These are phyloP conservation scores for Homarus americanus DNA, from an alignment of 1,140 invertebrate species.

Conservation along the genomic window DNA sequence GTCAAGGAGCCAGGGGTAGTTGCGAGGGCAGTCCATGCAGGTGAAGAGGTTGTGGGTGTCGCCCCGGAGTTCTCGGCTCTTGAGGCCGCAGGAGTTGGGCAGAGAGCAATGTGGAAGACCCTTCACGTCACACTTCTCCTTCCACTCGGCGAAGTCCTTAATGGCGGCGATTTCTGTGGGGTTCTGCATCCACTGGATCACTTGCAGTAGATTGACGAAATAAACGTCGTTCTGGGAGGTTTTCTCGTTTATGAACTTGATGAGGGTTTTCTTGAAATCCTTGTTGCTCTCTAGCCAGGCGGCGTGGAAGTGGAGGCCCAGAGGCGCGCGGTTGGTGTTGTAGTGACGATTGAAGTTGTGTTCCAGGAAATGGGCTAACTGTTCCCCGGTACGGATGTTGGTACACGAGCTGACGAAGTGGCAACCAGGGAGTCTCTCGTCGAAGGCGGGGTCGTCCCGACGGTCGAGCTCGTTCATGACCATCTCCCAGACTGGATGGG, in stretches of 20 bases:
- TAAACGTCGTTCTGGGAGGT: conserved; percentile 92
- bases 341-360: conserved; percentile 97
- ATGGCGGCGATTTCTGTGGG: conserved; percentile 92
- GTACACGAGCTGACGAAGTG: conserved; percentile 96
- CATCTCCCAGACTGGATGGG: conserved; percentile 96
- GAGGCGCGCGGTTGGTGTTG: conserved; percentile 92
- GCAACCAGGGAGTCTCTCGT: conserved; percentile 92
- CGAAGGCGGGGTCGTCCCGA: conserved; percentile 93
- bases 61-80: conserved; percentile 92
- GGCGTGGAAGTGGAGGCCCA: conserved; percentile 96
- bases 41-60: conserved; percentile 95
- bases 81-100: conserved; percentile 93
- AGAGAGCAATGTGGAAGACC: conserved; percentile 94
- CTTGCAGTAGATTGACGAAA: conserved; percentile 88
- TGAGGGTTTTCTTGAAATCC: conserved; percentile 93
- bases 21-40: conserved; percentile 96
- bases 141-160: conserved; percentile 95
- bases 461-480: conserved; percentile 96
- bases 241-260: conserved; percentile 97
- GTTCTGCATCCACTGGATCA: conserved; percentile 98
- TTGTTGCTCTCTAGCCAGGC: conserved; percentile 97
- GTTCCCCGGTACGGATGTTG: conserved; percentile 89
- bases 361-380: conserved; percentile 83
- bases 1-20: conserved; percentile 96
- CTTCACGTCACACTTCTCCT: conserved; percentile 96